phyloP scores from a whole-genome alignment of 2,113 vertebrate species.

The Grus americana region DNA sequence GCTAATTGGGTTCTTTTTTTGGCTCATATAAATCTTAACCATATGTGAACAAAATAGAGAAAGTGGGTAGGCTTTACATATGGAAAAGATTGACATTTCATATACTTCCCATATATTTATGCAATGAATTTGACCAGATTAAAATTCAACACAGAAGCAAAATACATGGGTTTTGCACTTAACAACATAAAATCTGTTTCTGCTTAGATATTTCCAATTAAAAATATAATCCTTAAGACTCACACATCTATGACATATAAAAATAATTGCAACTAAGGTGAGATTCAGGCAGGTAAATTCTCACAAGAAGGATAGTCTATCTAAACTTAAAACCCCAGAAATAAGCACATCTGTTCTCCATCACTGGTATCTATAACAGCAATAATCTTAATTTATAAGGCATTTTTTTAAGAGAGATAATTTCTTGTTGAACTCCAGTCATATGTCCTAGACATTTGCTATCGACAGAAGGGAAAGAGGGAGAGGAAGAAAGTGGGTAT shows the following conservation, averaged over 20 bases:
- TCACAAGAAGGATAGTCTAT: background rate
- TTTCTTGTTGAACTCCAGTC: background rate
- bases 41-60: background rate
- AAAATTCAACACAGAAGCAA: conserved; percentile 15
- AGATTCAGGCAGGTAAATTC: background rate
- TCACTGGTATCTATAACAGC: background rate
- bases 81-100: conserved; percentile 1
- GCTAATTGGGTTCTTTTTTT: background rate
- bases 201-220: conserved; percentile 10
- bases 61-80: background rate
- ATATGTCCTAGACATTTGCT: background rate
- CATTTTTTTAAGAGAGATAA: background rate
- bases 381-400: background rate
- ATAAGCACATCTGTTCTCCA: background rate
- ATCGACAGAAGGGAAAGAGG: background rate
- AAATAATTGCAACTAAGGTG: background rate
- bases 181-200: conserved; percentile 11
- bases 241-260: background rate
- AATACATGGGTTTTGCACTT: background rate
- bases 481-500: background rate
- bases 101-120: background rate
- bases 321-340: background rate
- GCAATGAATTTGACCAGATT: background rate
- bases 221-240: background rate
- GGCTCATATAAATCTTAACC: background rate